Evolutionary conservation across 2,113 vertebrate species (phyloP), one percentile per base, ranked within the genome.

Genomic region (Cygnus atratus): DNA sequence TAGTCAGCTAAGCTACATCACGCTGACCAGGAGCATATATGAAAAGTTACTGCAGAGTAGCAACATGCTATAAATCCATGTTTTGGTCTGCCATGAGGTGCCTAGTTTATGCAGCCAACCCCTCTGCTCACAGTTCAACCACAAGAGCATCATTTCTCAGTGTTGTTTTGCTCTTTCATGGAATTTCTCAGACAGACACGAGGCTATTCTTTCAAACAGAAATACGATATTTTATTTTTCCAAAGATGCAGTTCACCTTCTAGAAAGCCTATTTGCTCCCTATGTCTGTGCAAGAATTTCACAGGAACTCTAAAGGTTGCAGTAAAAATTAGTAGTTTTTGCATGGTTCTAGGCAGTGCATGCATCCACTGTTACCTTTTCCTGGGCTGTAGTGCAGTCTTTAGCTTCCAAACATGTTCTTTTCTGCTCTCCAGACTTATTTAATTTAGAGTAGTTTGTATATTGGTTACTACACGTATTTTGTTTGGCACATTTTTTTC

Each of bases 381-480:
- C 55, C n/a, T 62, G 19, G 72, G 50, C 33, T 29, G 11, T 26
- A 81, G 37, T 28, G 26, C 57, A 66, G 73, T n/a, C 79, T 93
- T 93, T 10, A 16, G 21, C 82, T 90, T 95, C 61, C 54, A 80
- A 33, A 84, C 37, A 68, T 83, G 63, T 46, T 93, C 86, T 87
- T 89, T 82, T 80, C 87, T 83, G 44, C 39, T 95, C 72, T 94
- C 43, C 93, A 92, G 84, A 82, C 82, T 88, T 78, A 72, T 25
- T 94, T 94, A 87, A 95, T 91, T 95, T 94, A 73, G 28, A 33
- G 92, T 80, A 73, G 84, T 97, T 97, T 95, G 46, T 91, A 79
- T 91, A 61, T 78, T 66, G 82, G 71, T 95, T 94, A 88, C 83
- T 70, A 55, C 31, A 20, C 12, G 1, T 97, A 50, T 96, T 97